These are phyloP conservation scores for Seira musarum DNA, from an alignment of 2,888 invertebrate species.

Conservation along the genomic window DNA sequence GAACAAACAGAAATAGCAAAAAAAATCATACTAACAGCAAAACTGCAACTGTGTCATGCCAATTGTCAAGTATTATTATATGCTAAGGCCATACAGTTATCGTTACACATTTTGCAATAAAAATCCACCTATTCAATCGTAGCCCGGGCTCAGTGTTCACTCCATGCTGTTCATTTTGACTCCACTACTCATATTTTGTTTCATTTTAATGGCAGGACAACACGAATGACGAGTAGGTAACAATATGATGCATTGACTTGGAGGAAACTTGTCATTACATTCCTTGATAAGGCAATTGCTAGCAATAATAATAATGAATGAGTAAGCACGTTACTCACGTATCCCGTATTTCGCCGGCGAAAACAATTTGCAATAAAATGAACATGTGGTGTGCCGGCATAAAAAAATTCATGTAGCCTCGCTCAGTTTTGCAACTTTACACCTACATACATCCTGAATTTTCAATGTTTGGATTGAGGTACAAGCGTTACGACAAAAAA, in stretches of 20 bases:
- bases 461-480: too few species aligned
- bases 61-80: neutral
- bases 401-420: too few species aligned
- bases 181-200: neutral
- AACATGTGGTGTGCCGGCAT: too few species aligned
- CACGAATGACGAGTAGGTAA: too few species aligned
- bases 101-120: neutral
- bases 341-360: too few species aligned
- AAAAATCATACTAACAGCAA: neutral
- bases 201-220: neutral
- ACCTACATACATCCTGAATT: too few species aligned
- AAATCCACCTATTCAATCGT: conserved; percentile 3
- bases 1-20: neutral
- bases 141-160: conserved; percentile 3
- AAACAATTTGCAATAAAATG: too few species aligned
- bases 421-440: too few species aligned
- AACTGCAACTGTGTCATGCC: neutral
- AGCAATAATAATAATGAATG: conserved; percentile 34
- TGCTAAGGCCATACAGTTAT: neutral
- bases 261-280: neutral
- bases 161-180: neutral
- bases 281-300: too few species aligned
- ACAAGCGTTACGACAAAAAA: too few species aligned
- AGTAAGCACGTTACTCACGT: too few species aligned
- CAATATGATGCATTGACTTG: too few species aligned